Evolutionary conservation across 2,113 vertebrate genomes (phyloP).

Genomic region (Peromyscus maniculatus): DNA sequence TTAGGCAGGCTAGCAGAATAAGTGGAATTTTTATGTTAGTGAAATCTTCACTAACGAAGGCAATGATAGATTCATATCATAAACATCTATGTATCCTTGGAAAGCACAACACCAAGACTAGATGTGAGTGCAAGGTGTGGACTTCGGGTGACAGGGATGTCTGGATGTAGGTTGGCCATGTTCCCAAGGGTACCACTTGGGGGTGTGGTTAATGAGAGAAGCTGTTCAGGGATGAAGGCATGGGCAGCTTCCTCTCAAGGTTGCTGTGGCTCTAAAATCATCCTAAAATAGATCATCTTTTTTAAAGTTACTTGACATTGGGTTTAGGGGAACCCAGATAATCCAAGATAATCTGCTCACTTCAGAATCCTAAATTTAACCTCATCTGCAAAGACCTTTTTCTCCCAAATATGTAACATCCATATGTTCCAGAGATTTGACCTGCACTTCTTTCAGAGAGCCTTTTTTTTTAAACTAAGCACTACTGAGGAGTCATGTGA

Average conservation of each 20-base stretch:
- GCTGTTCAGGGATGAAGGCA: too few species aligned
- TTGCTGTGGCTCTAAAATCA: background rate
- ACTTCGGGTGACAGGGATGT: background rate
- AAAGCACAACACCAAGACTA: background rate
- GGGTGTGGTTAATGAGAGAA: background rate
- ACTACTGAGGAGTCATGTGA: background rate
- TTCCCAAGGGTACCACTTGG: background rate
- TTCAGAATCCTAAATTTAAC: conserved; percentile 34
- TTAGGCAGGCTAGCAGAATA: background rate
- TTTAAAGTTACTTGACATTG: background rate
- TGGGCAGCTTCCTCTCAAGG: background rate
- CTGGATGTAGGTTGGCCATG: background rate
- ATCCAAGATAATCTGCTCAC: background rate
- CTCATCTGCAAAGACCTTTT: background rate
- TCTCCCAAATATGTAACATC: background rate
- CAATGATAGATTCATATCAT: background rate
- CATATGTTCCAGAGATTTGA: background rate
- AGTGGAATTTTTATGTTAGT: background rate
- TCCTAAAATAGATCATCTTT: background rate
- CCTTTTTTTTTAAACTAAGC: background rate
- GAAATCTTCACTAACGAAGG: background rate
- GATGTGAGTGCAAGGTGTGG: background rate
- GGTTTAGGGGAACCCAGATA: background rate
- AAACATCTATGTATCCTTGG: background rate
- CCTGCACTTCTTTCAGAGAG: background rate